Evolutionary conservation across 2,888 invertebrate species (phyloP).

Genomic region (Drosophila putrida): DNA sequence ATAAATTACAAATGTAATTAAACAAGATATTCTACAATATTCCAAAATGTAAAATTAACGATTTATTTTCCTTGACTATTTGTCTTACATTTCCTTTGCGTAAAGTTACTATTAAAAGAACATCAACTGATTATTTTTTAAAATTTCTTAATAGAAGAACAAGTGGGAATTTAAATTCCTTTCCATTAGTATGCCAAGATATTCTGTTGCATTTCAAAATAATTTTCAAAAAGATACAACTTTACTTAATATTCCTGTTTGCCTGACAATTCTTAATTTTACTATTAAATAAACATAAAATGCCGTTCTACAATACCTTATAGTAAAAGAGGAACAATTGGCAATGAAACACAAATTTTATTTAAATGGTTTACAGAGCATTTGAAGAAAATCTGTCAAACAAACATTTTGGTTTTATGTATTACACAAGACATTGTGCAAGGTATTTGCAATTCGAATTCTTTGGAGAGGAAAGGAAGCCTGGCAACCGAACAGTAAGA

Average conservation of each 20-base stretch:
- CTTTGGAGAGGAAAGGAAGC: conserved; percentile 20
- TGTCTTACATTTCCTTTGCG: no score
- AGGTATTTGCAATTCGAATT: conserved; percentile 58
- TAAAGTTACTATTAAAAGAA: no score
- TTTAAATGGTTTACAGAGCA: conserved; percentile 1
- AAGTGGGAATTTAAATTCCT: no score
- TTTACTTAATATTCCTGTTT: no score
- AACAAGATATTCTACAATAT: background rate
- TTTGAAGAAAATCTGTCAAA: conserved; percentile 15
- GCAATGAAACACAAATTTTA: conserved; percentile 9
- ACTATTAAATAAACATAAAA: background rate
- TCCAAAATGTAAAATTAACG: background rate
- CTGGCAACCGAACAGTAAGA: conserved; percentile 5
- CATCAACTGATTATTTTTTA: no score
- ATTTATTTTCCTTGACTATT: no score
- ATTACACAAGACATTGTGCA: conserved; percentile 9
- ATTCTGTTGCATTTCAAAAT: background rate
- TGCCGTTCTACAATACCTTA: background rate
- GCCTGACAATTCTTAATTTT: background rate
- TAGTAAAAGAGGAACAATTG: background rate
- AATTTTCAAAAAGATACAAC: background rate
- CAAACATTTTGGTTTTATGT: conserved; percentile 12
- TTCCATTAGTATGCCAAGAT: background rate
- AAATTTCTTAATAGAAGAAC: no score
- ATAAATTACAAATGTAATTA: background rate